Percentiles rank a stretch among this genome's conserved stretches.
These are phyloP conservation scores for Neostethus bicornis DNA, from an alignment of 2,797 vertebrate species.

Conservation along the genomic window DNA sequence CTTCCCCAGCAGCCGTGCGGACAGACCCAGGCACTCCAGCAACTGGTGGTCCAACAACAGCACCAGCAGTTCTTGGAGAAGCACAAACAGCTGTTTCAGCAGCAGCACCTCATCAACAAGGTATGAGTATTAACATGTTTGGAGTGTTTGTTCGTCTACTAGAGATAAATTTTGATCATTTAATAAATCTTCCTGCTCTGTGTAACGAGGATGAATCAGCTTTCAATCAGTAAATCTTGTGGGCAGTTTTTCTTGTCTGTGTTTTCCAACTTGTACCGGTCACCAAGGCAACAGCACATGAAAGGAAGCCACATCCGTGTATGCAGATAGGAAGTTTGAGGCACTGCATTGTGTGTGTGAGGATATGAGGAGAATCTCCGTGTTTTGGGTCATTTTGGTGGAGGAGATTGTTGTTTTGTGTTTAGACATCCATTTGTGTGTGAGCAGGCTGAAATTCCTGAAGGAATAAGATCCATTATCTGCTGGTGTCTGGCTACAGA, in stretches of 20 bases:
- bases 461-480: constrained; percentile 30
- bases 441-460: constrained; percentile 24
- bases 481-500: constrained; percentile 15
- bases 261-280: constrained; percentile 59
- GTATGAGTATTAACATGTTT: constrained; percentile 58
- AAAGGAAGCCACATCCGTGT: constrained; percentile 65
- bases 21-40: constrained; percentile 89
- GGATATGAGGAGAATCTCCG: constrained; percentile 36
- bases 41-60: constrained; percentile 98
- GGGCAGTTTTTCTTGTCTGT: constrained; percentile 40
- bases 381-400: constrained; percentile 26
- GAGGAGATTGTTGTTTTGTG: constrained; percentile 29
- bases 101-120: constrained; percentile 96
- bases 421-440: background rate
- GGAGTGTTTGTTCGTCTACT: constrained; percentile 9
- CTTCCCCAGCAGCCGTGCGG: constrained; percentile 88
- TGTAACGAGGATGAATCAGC: constrained; percentile 50
- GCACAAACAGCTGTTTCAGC: constrained; percentile 98
- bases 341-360: constrained; percentile 26
- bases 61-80: constrained; percentile 99
- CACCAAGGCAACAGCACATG: constrained; percentile 72
- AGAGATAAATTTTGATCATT: constrained; percentile 29
- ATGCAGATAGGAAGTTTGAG: constrained; percentile 66
- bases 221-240: constrained; percentile 51
- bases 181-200: constrained; percentile 39